Conservation (phyloP, 1,140 invertebrate species). For the Helicoverpa armigera region DNA sequence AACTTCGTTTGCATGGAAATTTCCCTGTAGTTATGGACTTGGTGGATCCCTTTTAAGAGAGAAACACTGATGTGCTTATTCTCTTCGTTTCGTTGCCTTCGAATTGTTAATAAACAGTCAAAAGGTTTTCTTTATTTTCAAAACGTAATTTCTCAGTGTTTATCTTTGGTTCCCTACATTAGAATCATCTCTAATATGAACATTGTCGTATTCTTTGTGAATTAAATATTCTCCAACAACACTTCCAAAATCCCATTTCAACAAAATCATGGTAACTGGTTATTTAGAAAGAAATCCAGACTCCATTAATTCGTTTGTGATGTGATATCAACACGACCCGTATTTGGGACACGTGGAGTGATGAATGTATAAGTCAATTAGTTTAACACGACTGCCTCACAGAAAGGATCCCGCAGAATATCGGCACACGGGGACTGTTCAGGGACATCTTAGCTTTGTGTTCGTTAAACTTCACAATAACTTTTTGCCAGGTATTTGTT, state of each 20-base stretch:
- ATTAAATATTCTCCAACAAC: background rate
- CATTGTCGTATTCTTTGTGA: constrained; percentile 5
- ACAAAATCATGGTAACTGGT: constrained; percentile 25
- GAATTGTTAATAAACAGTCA: background rate
- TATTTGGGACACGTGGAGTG: constrained; percentile 30
- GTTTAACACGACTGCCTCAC: background rate
- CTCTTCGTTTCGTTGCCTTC: too few species aligned
- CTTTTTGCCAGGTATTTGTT: too few species aligned
- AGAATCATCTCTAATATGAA: background rate
- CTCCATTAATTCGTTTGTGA: constrained; percentile 36
- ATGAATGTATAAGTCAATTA: constrained; percentile 43
- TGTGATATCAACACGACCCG: constrained; percentile 5
- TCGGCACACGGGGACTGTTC: background rate
- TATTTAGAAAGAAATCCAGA: constrained; percentile 38
- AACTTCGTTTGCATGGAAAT: constrained; percentile 45
- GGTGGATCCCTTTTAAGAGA: constrained; percentile 1
- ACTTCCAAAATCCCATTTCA: background rate
- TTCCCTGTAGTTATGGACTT: constrained; percentile 29
- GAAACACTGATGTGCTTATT: too few species aligned
- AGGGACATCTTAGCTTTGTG: background rate
- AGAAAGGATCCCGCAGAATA: constrained; percentile 1
- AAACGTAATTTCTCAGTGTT: too few species aligned
- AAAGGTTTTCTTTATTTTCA: background rate
- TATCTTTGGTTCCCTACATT: background rate
- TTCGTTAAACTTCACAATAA: background rate